Conservation (phyloP, 2,113 vertebrate genomes). For the Oenanthe oenanthe region DNA sequence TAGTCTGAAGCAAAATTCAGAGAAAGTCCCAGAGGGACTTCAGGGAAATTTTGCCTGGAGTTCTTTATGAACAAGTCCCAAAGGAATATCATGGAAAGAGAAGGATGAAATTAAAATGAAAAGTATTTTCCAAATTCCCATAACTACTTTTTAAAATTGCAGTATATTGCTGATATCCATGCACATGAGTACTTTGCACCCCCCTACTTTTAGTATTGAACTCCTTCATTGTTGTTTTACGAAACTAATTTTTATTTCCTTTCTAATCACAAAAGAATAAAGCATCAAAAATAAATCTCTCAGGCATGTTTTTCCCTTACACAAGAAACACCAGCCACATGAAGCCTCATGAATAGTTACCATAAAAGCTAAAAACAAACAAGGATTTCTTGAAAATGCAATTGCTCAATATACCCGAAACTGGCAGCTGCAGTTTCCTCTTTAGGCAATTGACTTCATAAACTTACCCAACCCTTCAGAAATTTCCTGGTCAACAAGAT, state of each 20-base stretch:
- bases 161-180: not conserved
- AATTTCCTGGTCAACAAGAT: conserved; percentile 51
- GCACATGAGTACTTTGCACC: not conserved
- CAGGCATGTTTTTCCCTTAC: not conserved
- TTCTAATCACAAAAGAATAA: not conserved
- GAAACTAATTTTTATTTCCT: not conserved
- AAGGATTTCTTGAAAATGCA: conserved; percentile 44
- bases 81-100: not conserved
- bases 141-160: not conserved
- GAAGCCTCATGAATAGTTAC: conserved; percentile 11
- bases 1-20: not conserved
- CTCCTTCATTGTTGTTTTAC: not conserved
- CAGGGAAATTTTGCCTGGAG: not conserved
- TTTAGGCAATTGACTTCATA: conserved; percentile 44
- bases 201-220: not conserved
- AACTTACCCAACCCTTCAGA: conserved; percentile 39
- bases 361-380: conserved; percentile 43
- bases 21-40: not conserved
- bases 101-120: not conserved
- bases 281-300: not conserved
- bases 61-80: not conserved
- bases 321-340: not conserved
- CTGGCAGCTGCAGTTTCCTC: conserved; percentile 38
- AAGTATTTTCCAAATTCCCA: not conserved
- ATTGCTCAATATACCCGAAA: conserved; percentile 49